Evolutionary conservation across 2,888 invertebrate genomes (phyloP), one percentile per base, ranked within the genome.

Genomic region (Leptopilina myrica): DNA sequence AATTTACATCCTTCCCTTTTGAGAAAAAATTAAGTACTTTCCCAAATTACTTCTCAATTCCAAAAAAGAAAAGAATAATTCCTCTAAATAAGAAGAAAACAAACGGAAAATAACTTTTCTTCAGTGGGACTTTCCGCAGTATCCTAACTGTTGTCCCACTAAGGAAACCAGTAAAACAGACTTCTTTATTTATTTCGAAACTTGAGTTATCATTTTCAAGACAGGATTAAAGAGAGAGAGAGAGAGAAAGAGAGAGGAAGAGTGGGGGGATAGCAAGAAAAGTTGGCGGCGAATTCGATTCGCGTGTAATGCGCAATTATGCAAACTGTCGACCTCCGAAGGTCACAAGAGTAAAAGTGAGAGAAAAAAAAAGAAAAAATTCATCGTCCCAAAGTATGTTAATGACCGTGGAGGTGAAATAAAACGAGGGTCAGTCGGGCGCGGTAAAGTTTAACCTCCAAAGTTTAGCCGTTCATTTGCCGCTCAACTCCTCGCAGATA

Each of bases 361-460:
- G 87, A 86, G 86, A 86, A 78, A 84, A 81, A 80, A 88, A 49
- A 88, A 88, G 88, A 88, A 49, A 88, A 88, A 88, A 88, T 87
- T 85, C 80, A 79, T 80, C 80, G 78, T 49, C 80, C 82, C 86
- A 83, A 90, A 90, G 87, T 91, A 91, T 91, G 91, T 90, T 91
- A 91, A 91, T 90, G 88, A 88, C 87, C 86, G 86, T 83, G 84
- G 86, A 87, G 33, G 86, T 87, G 87, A 89, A 90, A 90, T 90
- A 90, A 90, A 91, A 89, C 88, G 84, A 84, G 86, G 86, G 87
- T 88, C 87, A 87, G 87, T 88, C 86, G 87, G 88, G 86, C 86
- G 86, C 86, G 84, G 85, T 86, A 86, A 90, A 90, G 90, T 90
- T 91, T 89, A 89, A 90, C 90, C 89, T 89, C 87, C 86, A 85